Percentiles rank a stretch among this genome's conserved stretches.
Conservation (phyloP, 2,113 vertebrate genomes). For the Leptosomus discolor region DNA sequence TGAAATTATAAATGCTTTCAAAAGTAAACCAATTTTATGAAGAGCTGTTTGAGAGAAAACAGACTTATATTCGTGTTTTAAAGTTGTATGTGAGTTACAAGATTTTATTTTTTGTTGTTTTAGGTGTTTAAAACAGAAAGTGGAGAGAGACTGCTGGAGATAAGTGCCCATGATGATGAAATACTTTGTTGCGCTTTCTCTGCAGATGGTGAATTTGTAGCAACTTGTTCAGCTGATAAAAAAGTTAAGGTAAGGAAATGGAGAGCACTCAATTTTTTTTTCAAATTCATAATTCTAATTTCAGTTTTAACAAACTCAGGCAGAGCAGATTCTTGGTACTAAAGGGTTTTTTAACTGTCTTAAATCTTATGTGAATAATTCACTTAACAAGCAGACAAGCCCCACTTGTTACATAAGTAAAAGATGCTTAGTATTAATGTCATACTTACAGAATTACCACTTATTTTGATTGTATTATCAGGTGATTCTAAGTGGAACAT, state of each 20-base stretch:
- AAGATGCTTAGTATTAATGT: neutral
- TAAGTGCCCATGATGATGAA: constrained; percentile 90
- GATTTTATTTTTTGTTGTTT: neutral
- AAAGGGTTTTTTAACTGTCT: neutral
- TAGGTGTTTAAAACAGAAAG: constrained; percentile 91
- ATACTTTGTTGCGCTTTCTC: constrained; percentile 92
- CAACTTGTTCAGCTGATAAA: constrained; percentile 90
- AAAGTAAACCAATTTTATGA: neutral
- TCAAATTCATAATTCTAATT: neutral
- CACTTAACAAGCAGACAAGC: neutral
- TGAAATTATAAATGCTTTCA: neutral
- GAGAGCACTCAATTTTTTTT: neutral
- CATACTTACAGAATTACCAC: neutral
- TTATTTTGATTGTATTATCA: neutral
- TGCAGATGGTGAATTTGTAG: constrained; percentile 83
- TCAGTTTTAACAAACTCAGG: neutral
- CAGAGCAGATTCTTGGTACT: neutral
- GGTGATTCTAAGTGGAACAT: neutral
- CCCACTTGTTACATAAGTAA: neutral
- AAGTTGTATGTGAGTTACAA: neutral
- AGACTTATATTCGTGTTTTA: neutral
- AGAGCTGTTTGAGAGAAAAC: neutral
- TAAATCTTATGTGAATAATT: neutral
- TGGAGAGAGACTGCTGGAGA: constrained; percentile 87
- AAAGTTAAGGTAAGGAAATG: constrained; percentile 86